Evolutionary conservation across 2,113 vertebrate genomes (phyloP).

Genomic region (Urocitellus parryii): DNA sequence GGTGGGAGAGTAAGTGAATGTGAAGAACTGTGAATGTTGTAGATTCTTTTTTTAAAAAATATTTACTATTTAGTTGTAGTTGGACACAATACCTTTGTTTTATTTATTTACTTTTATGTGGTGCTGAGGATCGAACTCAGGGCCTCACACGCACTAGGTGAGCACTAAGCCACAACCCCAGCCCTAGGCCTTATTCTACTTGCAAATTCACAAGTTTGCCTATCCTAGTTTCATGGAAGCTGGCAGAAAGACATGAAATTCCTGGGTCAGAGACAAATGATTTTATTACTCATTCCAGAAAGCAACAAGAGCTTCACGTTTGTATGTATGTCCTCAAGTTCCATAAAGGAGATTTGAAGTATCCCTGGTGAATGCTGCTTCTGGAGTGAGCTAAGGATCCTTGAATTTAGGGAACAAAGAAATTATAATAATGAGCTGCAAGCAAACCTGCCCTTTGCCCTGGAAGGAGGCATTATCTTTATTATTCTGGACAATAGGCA

Average conservation of each 20-base stretch:
- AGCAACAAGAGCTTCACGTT: background rate
- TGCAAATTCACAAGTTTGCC: background rate
- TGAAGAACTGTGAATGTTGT: background rate
- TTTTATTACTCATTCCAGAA: background rate
- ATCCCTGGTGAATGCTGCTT: background rate
- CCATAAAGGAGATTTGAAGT: background rate
- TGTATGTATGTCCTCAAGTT: background rate
- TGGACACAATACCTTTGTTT: no score
- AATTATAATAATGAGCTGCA: background rate
- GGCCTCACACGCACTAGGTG: no score
- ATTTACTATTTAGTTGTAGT: no score
- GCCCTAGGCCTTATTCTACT: background rate
- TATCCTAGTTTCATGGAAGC: background rate
- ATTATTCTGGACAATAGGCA: background rate
- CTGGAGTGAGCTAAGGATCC: background rate
- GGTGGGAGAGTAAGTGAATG: background rate
- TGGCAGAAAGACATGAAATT: background rate
- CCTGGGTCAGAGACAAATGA: constrained; percentile 27
- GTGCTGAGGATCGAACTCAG: no score
- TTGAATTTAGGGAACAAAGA: background rate
- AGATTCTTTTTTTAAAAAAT: background rate
- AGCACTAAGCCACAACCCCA: no score
- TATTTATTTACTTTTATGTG: no score
- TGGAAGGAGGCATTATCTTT: background rate
- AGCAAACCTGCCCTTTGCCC: constrained; percentile 31